A percentile compares a stretch with the other conserved stretches of the same genome.
Conservation (phyloP, 2,888 invertebrate genomes). For the Gryllus longicercus region DNA sequence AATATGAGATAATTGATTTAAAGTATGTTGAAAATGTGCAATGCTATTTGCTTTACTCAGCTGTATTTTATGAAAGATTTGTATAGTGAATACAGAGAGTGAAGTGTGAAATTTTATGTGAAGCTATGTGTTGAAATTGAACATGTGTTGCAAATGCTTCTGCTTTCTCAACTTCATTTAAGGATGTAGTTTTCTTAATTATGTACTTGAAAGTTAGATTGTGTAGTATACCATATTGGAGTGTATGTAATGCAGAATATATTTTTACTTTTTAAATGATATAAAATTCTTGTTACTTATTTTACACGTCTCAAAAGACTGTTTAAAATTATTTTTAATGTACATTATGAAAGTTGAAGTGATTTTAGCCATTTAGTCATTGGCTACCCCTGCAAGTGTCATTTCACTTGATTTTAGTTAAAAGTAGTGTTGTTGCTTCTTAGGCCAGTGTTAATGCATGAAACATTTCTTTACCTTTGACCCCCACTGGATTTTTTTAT, state of each 20-base stretch:
- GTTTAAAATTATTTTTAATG: not conserved
- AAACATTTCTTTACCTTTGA: not conserved
- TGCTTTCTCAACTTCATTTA: not conserved
- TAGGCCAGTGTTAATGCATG: slow-evolving; percentile 6
- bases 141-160: not conserved
- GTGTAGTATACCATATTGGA: not conserved
- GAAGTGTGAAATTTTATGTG: not conserved
- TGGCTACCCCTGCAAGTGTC: not conserved
- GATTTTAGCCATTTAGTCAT: slow-evolving; percentile 8
- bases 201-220: not conserved
- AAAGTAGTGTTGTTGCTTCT: not conserved
- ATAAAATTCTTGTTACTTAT: slow-evolving; percentile 5
- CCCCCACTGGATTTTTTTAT: not conserved
- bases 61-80: slow-evolving; percentile 1
- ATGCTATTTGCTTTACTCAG: not conserved
- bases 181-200: slow-evolving; percentile 11
- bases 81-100: not conserved
- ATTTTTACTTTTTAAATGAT: slow-evolving; percentile 17
- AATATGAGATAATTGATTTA: not conserved
- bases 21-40: slow-evolving; percentile 1
- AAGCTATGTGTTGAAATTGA: not conserved
- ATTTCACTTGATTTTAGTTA: not conserved
- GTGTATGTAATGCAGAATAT: slow-evolving; percentile 11
- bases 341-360: not conserved
- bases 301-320: slow-evolving; percentile 9